phyloP scores from a whole-genome alignment of 2,113 vertebrate species.

The Miniopterus natalensis region DNA sequence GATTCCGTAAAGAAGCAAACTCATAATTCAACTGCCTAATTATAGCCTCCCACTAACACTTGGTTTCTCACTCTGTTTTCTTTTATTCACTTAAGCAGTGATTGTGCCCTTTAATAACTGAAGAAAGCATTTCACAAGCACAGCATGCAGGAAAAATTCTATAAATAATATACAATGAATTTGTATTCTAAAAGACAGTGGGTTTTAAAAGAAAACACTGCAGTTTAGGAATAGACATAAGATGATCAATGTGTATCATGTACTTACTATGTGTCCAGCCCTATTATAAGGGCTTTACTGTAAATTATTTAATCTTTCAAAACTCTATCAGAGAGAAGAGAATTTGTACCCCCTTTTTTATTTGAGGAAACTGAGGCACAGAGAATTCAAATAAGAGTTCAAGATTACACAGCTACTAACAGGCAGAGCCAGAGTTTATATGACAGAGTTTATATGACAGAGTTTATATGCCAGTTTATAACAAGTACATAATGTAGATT shows the following conservation, averaged over 20 bases:
- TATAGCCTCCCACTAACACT: not conserved
- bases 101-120: not conserved
- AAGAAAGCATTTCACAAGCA: not conserved
- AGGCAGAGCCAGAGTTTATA: not conserved
- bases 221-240: not conserved
- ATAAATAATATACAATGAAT: not conserved
- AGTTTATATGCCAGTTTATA: not conserved
- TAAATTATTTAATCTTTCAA: slow-evolving; percentile 8
- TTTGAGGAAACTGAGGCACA: not conserved
- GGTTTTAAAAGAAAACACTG: not conserved
- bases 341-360: not conserved
- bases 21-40: not conserved
- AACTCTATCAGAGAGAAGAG: not conserved
- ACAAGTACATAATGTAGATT: not conserved
- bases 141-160: not conserved
- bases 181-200: not conserved
- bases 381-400: not conserved
- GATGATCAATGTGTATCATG: not conserved
- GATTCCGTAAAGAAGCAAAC: not conserved
- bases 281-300: not conserved
- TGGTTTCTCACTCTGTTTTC: not conserved
- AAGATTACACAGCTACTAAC: not conserved
- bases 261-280: not conserved
- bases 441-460: not conserved
- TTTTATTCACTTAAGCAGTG: not conserved